Evolutionary conservation across 2,797 vertebrate genomes (phyloP).

Genomic region (Crypturellus tataupa): DNA sequence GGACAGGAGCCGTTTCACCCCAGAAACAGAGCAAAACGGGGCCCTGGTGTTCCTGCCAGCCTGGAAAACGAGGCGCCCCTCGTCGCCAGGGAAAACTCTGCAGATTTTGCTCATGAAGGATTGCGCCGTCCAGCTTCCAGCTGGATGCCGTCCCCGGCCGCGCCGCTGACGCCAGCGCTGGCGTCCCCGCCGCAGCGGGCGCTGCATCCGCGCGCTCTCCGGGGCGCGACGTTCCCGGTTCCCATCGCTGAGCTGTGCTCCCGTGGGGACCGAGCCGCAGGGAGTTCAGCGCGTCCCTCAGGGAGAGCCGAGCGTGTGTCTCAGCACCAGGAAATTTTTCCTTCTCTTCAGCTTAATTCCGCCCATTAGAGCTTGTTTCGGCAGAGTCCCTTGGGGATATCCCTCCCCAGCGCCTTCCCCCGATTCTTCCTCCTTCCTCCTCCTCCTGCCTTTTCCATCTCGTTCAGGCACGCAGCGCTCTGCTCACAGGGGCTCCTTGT

Average conservation of each 20-base stretch:
- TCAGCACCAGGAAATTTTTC: not conserved
- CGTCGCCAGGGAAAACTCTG: conserved; percentile 55
- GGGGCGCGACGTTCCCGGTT: fast-evolving
- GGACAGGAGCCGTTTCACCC: conserved; percentile 17
- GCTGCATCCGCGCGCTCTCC: not conserved
- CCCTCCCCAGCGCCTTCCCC: not conserved
- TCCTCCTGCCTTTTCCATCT: not conserved
- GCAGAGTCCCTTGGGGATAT: not conserved
- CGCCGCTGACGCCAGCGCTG: fast-evolving
- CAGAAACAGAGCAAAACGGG: not conserved
- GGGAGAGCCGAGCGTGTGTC: not conserved
- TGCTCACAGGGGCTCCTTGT: not conserved
- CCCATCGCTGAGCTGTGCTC: not conserved
- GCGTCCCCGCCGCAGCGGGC: fast-evolving
- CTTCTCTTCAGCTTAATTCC: conserved; percentile 30
- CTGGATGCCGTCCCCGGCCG: conserved; percentile 59
- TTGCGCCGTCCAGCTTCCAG: conserved; percentile 39
- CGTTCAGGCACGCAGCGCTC: fast-evolving
- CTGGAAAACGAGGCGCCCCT: conserved; percentile 16
- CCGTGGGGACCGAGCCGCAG: not conserved
- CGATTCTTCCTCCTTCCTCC: not conserved
- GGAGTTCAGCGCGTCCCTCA: not conserved
- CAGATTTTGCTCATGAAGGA: conserved; percentile 68
- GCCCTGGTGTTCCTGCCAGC: conserved; percentile 30
- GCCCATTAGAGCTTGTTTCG: conserved; percentile 56